Base-by-base conservation (phyloP, 2,797 vertebrate species). In the Buceros bicornis region DNA sequence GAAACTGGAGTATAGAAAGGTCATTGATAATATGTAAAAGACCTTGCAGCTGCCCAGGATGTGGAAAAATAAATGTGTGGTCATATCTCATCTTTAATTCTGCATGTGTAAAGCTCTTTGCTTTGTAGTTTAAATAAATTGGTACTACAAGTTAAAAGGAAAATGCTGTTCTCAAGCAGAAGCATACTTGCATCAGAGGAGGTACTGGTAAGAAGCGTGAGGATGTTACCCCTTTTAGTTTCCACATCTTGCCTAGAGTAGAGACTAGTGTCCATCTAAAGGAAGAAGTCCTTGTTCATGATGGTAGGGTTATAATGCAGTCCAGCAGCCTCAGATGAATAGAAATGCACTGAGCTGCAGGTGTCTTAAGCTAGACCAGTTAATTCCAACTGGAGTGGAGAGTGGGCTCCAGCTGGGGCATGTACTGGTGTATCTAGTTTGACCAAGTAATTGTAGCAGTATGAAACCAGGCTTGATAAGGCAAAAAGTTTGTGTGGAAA, bases 21-120 rank as follows among this genome's bases (percentile, higher is more conserved):
- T n/a, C 53, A 58, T 53, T 82, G 79, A 77, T 67, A 60, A 54
- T 28, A 56, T 60, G 31, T 26, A 74, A 90, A 84, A 47, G 57
- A 91, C 57, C 62, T 85, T 87, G 57, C 71, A 77, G 71, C 53
- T 93, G 78, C 67, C 65, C 71, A 85, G 78, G 64, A 73, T 70
- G 56, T 72, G 60, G 71, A 43, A 84, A 79, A 79, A 86, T 62
- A 81, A 81, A 81, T 5, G n/a, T 5, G 25, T 40, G 53, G 83
- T 86, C 50, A 4, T 57, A 43, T 83, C 69, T 92, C 22, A 28
- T 80, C 53, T 94, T 84, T 87, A 90, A 70, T 80, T 84, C 43
- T 87, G 28, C 64, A 33, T 48, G 40, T 56, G 71, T 76, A 69
- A 90, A 93, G 26, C 56, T 47, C 19, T 91, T 65, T 72, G 28